Base-by-base conservation (phyloP, 2,113 vertebrate genomes). In the Gavia stellata region DNA sequence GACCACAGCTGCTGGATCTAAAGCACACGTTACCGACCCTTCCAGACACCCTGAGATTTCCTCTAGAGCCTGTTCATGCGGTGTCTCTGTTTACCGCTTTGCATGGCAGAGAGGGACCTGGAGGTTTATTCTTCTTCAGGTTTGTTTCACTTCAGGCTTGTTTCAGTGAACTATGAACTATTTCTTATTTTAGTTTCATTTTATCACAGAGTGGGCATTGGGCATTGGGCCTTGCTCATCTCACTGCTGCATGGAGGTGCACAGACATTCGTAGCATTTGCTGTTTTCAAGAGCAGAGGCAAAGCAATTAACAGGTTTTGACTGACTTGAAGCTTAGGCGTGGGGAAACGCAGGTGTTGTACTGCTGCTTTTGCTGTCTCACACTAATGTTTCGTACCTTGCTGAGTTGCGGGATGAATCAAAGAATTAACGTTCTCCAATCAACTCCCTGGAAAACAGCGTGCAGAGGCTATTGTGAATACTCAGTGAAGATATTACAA, bases 21-120 rank as follows among this genome's bases (percentile, higher is more conserved):
- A 3, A 38, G 44, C 14, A 4, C 3, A 0, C 1, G 0, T 11
- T 31, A 4, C 45, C 2, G 1, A 34, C 50, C 33, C 45, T 16
- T 38, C 24, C 36, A 31, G 36, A 7, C 47, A 24, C 26, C 14
- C 44, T 3, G 14, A 38, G 63, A 2, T 56, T 71, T 62, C 42
- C 68, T 17, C 36, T 18, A 15, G 33, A 56, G 16, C 61, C 49
- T 42, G 34, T 28, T 56, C 15, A 1, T 3, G n/a, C 2, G 0
- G 5, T 11, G 14, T 19, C 40, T 17, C 55, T n/a, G 5, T 18
- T 56, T 9, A 17, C 8, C n/a, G 23, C 7, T 29, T 25, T 40
- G 19, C 13, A 2, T 31, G 52, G 55, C 86, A 75, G 9, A 47
- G 55, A 20, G 26, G n/a, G 14, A 52, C 40, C 24, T 17, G 10